Evolutionary conservation across 2,888 invertebrate genomes (phyloP), one percentile per base, ranked within the genome.

Genomic region (Tetragonula carbonaria): DNA sequence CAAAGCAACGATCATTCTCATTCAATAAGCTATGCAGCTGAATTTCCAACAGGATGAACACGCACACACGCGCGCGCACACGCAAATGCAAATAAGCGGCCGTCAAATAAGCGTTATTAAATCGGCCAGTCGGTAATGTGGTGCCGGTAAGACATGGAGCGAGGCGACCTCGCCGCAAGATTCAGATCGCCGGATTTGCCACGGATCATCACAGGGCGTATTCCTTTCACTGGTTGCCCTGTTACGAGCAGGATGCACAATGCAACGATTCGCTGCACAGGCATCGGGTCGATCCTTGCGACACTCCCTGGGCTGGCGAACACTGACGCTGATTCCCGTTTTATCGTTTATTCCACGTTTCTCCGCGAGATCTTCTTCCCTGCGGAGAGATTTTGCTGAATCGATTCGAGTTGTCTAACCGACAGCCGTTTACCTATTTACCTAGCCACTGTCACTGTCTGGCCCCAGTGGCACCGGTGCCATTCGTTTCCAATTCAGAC

Each of bases 121-220:
- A 84, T 84, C 79, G 74, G 73, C 71, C 75, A 74, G 73, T 70
- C 75, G 72, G 62, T 72, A 68, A 73, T 82, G 82, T 82, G 77
- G 82, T 82, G 77, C 63, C 68, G 83, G 83, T 75, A 77, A 78
- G 82, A 74, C 57, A 70, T 77, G 77, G 70, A 65, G 70, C 77
- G 67, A 73, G 73, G 78, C 73, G 86, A 77, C 85, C 87, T 84
- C 86, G 84, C 18, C 62, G 70, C 74, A 77, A 78, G 80, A 87
- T 87, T 86, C 84, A 83, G 89, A 83, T 88, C 87, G 89, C 84
- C 85, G 87, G 87, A 92, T 92, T 90, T 88, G 89, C 89, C 89
- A 91, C 87, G 92, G 91, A 91, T 91, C 90, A 91, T 92, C 91
- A 86, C 89, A 92, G 92, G 93, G 93, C 92, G 93, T 93, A 88